Evolutionary conservation across 2,113 vertebrate species (phyloP), one percentile per base, ranked within the genome.

Genomic region (Scortum barcoo): DNA sequence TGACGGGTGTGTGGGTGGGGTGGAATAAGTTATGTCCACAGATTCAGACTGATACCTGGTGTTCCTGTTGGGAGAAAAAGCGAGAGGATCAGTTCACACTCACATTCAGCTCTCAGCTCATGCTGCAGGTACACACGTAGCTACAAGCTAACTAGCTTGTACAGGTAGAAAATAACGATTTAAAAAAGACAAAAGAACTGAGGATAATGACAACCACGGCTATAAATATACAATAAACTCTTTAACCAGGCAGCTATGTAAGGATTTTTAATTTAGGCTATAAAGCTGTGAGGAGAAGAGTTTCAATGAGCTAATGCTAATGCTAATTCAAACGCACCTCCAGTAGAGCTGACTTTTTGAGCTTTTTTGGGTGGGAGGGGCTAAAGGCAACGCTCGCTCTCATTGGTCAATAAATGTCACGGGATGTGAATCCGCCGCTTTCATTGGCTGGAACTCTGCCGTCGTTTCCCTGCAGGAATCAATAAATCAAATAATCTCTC

Each of bases 391-490:
- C 8, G 8, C 57, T 20, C 36, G 5, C 17, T 71, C 20, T 83
- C 14, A 91, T 91, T 92, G 89, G 92, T 72, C 57, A 65, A 46
- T 16, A 10, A 0, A 3, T 38, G 2, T 0, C 1, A 1, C 8
- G 3, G 13, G 11, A 5, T 6, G 1, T 4, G 0, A 66, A 38
- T 5, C 3, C 9, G 6, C 9, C 17, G 7, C 11, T 80, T 2
- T 76, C 17, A 90, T 90, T 90, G 85, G 86, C 13, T 84, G 51
- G 2, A 53, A 7, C 0, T 7, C 48, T 58, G 6, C 3, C 33
- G 53, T 69, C 40, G 26, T 13, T 48, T 38, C 0, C 13, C 9
- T 1, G 0, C 3, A 69, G 60, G 69, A 57, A 68, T n/a, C n/a
- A n/a, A n/a, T n/a, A n/a, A n/a, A n/a, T n/a, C n/a, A n/a, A n/a